Evolutionary conservation across 2,113 vertebrate genomes (phyloP).

Genomic region (Serranochromis macrocephalus): DNA sequence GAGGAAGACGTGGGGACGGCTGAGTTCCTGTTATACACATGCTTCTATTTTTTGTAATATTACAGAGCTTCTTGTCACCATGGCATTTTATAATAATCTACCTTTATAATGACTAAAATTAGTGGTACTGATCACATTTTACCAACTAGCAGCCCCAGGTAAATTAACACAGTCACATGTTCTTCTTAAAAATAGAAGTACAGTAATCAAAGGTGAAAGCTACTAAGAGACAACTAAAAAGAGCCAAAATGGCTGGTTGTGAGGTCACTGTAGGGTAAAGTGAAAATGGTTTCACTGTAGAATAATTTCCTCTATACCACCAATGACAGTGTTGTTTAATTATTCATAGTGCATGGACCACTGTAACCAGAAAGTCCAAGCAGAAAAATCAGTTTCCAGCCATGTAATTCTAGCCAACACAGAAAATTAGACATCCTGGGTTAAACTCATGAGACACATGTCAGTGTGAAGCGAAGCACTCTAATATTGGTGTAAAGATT

Average conservation of each 20-base stretch:
- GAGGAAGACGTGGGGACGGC: neutral
- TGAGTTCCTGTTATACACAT: neutral
- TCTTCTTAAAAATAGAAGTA: neutral
- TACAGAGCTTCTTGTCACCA: neutral
- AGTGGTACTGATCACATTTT: neutral
- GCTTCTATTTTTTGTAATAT: neutral
- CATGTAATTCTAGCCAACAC: neutral
- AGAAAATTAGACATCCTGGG: neutral
- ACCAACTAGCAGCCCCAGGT: neutral
- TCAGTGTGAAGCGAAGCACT: neutral
- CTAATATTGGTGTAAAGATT: neutral
- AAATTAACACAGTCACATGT: neutral
- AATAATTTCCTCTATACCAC: neutral
- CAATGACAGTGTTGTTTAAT: neutral
- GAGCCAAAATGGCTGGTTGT: neutral
- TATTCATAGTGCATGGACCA: neutral
- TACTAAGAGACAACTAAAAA: neutral
- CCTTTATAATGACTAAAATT: neutral
- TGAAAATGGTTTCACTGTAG: neutral
- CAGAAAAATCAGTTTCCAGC: conserved; percentile 23
- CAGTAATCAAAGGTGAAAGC: neutral
- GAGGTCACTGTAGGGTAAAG: neutral
- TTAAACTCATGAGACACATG: neutral
- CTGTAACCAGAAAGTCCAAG: conserved; percentile 1
- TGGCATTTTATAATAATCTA: neutral